These are phyloP conservation scores for Drosophila pseudotakahashii DNA, from an alignment of 2,888 invertebrate genomes.

Conservation along the genomic window DNA sequence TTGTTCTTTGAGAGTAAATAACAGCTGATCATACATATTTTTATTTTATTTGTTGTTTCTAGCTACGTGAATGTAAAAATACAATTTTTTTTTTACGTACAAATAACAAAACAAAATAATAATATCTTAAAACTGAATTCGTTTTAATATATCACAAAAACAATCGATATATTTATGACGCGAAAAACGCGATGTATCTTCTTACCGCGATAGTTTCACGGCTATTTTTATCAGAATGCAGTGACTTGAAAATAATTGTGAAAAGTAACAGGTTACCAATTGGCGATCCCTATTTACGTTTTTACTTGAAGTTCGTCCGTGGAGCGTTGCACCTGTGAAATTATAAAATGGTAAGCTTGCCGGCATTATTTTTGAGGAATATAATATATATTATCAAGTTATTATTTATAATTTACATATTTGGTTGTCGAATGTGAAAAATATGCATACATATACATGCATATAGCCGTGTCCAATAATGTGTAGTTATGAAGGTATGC, in stretches of 20 bases:
- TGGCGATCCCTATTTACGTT: slow-evolving; percentile 24
- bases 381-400: slow-evolving; percentile 9
- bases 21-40: too few species aligned
- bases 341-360: slow-evolving; percentile 24
- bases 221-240: slow-evolving; percentile 6
- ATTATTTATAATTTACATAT: slow-evolving; percentile 4
- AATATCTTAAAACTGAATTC: too few species aligned
- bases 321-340: slow-evolving; percentile 27
- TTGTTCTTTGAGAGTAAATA: too few species aligned
- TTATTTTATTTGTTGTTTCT: too few species aligned
- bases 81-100: too few species aligned
- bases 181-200: background rate
- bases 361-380: background rate
- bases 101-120: too few species aligned
- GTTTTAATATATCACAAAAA: too few species aligned
- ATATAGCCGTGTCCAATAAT: background rate
- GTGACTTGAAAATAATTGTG: slow-evolving; percentile 10
- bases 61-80: too few species aligned
- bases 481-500: slow-evolving; percentile 22
- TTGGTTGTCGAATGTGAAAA: background rate
- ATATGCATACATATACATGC: background rate
- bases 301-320: slow-evolving; percentile 25
- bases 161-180: background rate
- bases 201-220: background rate
- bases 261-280: slow-evolving; percentile 9